These are phyloP conservation scores for Indri indri DNA, from an alignment of 2,113 vertebrate genomes.

Conservation along the genomic window DNA sequence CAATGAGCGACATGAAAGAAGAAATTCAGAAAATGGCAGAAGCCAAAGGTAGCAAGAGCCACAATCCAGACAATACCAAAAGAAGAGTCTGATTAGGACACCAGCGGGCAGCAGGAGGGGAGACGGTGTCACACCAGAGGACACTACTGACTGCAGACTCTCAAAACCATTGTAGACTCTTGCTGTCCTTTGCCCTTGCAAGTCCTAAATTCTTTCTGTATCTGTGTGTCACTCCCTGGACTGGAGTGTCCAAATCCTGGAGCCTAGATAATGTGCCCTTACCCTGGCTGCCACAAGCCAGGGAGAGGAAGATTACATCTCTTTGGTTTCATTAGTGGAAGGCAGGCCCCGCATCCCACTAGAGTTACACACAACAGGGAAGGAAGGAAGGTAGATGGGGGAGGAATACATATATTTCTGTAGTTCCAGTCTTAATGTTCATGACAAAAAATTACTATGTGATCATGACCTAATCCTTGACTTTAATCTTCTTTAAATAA, in stretches of 20 bases:
- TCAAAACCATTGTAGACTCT: not conserved
- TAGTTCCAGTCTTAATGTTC: not conserved
- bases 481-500: conserved; percentile 46
- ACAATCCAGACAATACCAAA: not conserved
- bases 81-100: not conserved
- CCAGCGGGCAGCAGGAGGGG: too few species aligned
- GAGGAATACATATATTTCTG: not conserved
- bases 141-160: not conserved
- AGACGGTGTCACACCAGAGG: not conserved
- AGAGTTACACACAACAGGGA: not conserved
- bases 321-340: not conserved
- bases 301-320: not conserved
- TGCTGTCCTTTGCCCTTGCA: not conserved
- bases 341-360: not conserved
- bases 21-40: not conserved
- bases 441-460: not conserved
- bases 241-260: not conserved
- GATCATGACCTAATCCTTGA: conserved; percentile 13
- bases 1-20: not conserved
- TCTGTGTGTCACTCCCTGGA: not conserved
- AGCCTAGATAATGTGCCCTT: not conserved
- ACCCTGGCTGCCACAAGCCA: not conserved
- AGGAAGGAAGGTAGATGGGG: not conserved
- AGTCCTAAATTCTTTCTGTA: conserved; percentile 10
- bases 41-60: not conserved